Percentiles rank a stretch among this genome's conserved stretches.
phyloP scores from a whole-genome alignment of 2,113 vertebrate species.

The Dasyurus viverrinus region DNA sequence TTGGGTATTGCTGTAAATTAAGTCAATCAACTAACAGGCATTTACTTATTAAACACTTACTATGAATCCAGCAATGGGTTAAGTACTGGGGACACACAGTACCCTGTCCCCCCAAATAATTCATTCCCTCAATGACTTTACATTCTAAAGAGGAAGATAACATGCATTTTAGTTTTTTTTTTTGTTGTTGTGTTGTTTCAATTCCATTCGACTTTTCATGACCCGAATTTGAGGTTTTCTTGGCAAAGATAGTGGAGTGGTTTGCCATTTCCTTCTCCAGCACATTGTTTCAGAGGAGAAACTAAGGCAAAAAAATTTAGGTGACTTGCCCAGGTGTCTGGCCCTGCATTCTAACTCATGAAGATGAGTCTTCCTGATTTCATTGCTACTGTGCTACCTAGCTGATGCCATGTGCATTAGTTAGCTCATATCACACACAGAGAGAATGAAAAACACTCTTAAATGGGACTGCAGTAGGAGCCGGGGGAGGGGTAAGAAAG shows the following conservation, averaged over 20 bases:
- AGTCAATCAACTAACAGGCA: background rate
- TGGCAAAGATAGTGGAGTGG: no score
- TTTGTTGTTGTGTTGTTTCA: background rate
- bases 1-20: conserved; percentile 19
- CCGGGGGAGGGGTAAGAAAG: background rate
- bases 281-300: no score
- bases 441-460: background rate
- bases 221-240: background rate
- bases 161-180: background rate
- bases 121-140: background rate
- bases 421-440: background rate
- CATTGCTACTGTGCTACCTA: no score
- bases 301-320: no score
- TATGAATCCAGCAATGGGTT: background rate
- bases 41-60: background rate
- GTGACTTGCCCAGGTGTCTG: no score
- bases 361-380: background rate
- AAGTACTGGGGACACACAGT: background rate
- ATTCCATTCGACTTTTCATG: background rate
- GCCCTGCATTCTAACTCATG: background rate
- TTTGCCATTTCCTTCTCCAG: no score
- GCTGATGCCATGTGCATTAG: background rate
- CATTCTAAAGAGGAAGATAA: background rate
- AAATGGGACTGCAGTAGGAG: background rate
- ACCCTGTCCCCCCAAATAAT: background rate